Percentiles rank a stretch among this genome's conserved stretches.
Evolutionary conservation across 2,113 vertebrate species (phyloP).

Genomic region (Chrysochloris asiatica): DNA sequence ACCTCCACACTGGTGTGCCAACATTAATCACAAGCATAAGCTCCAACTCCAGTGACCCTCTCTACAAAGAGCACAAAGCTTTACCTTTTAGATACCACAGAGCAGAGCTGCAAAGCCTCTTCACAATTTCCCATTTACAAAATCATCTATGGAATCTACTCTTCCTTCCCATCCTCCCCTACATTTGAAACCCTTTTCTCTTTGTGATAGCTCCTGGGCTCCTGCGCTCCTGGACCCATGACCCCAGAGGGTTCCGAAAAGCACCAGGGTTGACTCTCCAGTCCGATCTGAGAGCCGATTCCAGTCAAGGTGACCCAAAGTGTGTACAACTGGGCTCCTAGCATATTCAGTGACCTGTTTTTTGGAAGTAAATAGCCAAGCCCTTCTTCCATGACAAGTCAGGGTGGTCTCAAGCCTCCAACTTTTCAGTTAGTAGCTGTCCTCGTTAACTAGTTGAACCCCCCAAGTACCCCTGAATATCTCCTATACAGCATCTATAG

Average conservation of each 20-base stretch:
- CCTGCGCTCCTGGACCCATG: background rate
- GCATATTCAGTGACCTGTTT: background rate
- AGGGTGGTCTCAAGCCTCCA: too few relatives aligned
- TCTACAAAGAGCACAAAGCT: too few relatives aligned
- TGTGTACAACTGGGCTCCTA: background rate
- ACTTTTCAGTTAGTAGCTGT: background rate
- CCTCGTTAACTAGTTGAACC: background rate
- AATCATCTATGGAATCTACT: background rate
- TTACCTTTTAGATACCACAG: too few relatives aligned
- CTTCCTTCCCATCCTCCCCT: background rate
- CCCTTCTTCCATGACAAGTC: too few relatives aligned
- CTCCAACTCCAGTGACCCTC: background rate
- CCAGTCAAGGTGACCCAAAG: background rate
- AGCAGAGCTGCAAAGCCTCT: background rate
- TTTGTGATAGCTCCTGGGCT: background rate
- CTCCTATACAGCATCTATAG: background rate
- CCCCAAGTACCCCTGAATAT: background rate
- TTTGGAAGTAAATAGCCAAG: too few relatives aligned
- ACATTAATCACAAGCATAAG: background rate
- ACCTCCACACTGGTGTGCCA: background rate
- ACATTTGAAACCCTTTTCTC: slow-evolving; percentile 8
- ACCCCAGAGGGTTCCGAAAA: background rate
- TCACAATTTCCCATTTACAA: background rate
- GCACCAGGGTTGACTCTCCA: background rate
- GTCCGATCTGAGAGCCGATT: background rate